phyloP scores from a whole-genome alignment of 2,113 vertebrate species.

The Aptenodytes forsteri region DNA sequence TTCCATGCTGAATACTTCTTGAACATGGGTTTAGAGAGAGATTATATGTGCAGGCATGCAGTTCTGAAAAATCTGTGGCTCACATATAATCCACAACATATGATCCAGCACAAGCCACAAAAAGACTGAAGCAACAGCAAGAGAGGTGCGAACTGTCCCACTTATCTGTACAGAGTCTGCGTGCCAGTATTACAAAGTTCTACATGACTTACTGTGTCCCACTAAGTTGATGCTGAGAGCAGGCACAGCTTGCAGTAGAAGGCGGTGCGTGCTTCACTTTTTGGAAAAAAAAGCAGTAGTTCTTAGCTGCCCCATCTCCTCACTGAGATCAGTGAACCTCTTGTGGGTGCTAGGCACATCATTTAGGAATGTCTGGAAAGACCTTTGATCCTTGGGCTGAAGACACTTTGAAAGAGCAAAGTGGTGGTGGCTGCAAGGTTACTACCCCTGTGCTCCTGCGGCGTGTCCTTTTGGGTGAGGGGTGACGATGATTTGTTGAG shows the following conservation, averaged over 20 bases:
- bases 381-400: not conserved
- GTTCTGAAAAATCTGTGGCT: not conserved
- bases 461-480: not conserved
- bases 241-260: not conserved
- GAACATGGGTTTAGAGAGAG: not conserved
- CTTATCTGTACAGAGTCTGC: not conserved
- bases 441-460: not conserved
- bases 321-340: not conserved
- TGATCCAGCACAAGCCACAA: not conserved
- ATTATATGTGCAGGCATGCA: not conserved
- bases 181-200: not conserved
- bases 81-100: not conserved
- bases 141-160: not conserved
- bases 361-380: not conserved
- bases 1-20: not conserved
- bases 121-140: not conserved
- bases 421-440: not conserved
- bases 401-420: not conserved
- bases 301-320: not conserved
- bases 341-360: not conserved
- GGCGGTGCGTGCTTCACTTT: not conserved
- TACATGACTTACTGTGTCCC: not conserved
- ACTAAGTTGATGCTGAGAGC: not conserved
- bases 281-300: not conserved
- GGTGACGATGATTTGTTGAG: conserved; percentile 11